Evolutionary conservation across 2,797 vertebrate species (phyloP).

Genomic region (Chelidonichthys spinosus): DNA sequence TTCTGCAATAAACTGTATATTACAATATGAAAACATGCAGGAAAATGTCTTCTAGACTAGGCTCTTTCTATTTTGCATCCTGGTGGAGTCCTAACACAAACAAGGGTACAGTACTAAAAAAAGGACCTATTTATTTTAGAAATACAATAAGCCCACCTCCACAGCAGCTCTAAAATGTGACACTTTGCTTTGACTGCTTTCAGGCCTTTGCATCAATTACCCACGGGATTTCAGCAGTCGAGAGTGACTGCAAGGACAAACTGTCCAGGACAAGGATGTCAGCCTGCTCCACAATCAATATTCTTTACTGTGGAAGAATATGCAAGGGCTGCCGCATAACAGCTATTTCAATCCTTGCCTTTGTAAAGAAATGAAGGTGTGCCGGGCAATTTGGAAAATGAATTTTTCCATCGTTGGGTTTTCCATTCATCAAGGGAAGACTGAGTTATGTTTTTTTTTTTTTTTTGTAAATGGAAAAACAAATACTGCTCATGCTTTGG

Average conservation of each 20-base stretch:
- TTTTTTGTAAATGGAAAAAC: slow-evolving; percentile 24
- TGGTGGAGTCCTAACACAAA: rapidly evolving
- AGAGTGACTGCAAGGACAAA: slow-evolving; percentile 48
- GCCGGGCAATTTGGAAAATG: slow-evolving; percentile 30
- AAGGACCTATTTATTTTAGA: slow-evolving; percentile 25
- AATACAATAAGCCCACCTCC: slow-evolving; percentile 33
- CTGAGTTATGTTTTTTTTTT: slow-evolving; percentile 6
- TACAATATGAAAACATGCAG: too few species aligned
- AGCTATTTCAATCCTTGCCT: slow-evolving; percentile 37
- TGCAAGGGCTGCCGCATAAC: slow-evolving; percentile 23
- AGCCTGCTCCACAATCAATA: slow-evolving; percentile 49
- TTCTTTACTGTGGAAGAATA: slow-evolving; percentile 29
- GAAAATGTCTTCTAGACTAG: not conserved
- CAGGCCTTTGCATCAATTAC: slow-evolving; percentile 44
- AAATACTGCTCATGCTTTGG: not conserved
- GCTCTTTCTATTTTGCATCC: not conserved
- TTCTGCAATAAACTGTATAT: not conserved
- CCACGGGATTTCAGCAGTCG: slow-evolving; percentile 37
- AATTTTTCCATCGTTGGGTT: slow-evolving; percentile 46
- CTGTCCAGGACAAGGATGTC: slow-evolving; percentile 43
- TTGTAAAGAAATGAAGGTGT: slow-evolving; percentile 40
- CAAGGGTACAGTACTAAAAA: not conserved
- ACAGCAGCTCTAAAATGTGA: slow-evolving; percentile 20
- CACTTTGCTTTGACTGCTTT: slow-evolving; percentile 30
- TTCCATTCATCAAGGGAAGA: slow-evolving; percentile 45